phyloP scores from a whole-genome alignment of 2,888 invertebrate species.

The Nephrotoma guestfalica region DNA sequence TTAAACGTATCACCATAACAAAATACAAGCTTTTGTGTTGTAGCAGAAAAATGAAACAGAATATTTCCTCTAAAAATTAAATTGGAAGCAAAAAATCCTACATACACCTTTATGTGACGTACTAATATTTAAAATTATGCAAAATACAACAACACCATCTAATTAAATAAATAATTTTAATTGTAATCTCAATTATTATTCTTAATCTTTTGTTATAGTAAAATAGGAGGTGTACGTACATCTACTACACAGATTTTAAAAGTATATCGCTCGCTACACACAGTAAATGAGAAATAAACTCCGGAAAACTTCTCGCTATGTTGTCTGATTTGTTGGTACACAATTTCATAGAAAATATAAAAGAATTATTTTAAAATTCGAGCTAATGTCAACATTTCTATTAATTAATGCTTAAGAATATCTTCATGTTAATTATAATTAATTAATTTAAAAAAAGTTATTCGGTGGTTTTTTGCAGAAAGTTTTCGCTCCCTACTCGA shows the following conservation, averaged over 20 bases:
- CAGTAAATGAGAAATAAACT: neutral
- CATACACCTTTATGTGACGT: neutral
- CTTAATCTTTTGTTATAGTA: neutral
- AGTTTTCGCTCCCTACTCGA: too few species aligned
- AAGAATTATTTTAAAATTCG: neutral
- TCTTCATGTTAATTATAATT: neutral
- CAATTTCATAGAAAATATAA: neutral
- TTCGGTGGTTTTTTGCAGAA: too few species aligned
- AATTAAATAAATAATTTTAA: neutral
- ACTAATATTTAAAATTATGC: neutral
- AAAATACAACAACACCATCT: neutral
- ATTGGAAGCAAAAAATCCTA: neutral
- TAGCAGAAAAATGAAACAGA: neutral
- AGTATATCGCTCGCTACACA: neutral
- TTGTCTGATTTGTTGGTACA: neutral
- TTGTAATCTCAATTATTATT: neutral
- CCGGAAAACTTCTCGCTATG: neutral
- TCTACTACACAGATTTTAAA: neutral
- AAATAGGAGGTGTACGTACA: neutral
- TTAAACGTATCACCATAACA: neutral
- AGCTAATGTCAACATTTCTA: neutral
- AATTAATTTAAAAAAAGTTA: neutral
- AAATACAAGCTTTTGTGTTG: neutral
- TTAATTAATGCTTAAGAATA: neutral
- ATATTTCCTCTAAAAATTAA: neutral